phyloP scores from a whole-genome alignment of 2,797 vertebrate species.

The Hippoglossus hippoglossus region DNA sequence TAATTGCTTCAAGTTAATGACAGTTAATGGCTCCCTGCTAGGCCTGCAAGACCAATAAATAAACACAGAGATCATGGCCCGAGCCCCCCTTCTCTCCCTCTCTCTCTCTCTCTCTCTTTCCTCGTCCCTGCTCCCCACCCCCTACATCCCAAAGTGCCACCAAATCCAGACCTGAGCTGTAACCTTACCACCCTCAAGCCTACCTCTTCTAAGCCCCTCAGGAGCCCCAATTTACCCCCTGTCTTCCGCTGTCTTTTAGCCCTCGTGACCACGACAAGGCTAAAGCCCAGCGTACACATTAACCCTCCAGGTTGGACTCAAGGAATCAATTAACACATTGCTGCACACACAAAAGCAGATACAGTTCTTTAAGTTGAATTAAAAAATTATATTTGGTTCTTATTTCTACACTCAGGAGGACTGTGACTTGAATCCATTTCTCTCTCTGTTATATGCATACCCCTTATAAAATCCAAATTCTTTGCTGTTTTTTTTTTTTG shows the following conservation, averaged over 20 bases:
- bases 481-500: too few relatives aligned
- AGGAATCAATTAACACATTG: constrained; percentile 39
- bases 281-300: constrained; percentile 35
- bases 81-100: constrained; percentile 1
- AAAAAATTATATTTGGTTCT: not conserved
- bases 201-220: constrained; percentile 27
- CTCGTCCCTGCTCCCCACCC: not conserved
- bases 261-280: constrained; percentile 18
- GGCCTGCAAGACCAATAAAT: constrained; percentile 40
- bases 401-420: not conserved
- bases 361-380: not conserved
- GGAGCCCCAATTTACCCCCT: constrained; percentile 38
- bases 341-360: not conserved
- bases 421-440: not conserved
- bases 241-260: constrained; percentile 5
- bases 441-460: not conserved
- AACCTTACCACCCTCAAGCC: constrained; percentile 14
- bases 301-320: constrained; percentile 50
- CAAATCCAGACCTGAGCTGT: constrained; percentile 27
- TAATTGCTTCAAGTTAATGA: constrained; percentile 53
- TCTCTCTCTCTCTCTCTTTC: not conserved
- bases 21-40: constrained; percentile 41
- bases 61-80: constrained; percentile 45
- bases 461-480: not conserved
- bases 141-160: not conserved